These are phyloP conservation scores for Allolobophora icterica DNA, from an alignment of 2,888 invertebrate species.

Conservation along the genomic window DNA sequence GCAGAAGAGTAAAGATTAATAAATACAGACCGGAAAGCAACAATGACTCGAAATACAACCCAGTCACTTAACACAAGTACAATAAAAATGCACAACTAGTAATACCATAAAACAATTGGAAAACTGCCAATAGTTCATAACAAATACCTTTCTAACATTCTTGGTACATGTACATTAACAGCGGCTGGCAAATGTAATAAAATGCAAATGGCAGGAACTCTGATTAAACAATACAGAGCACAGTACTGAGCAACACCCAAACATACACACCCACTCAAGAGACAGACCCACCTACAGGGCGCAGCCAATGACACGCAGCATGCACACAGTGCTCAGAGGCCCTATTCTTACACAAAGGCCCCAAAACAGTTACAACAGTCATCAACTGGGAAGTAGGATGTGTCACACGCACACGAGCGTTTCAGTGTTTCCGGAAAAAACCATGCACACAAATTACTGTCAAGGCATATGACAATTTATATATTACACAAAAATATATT, in stretches of 20 bases:
- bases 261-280: conserved; percentile 4
- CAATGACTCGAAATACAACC: neutral
- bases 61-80: too few relatives aligned
- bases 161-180: neutral
- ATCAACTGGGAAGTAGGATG: neutral
- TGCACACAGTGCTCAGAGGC: neutral
- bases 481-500: neutral
- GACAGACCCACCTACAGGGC: neutral
- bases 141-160: neutral
- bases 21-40: neutral
- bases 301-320: neutral
- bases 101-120: neutral
- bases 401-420: too few relatives aligned
- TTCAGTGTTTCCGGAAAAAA: neutral
- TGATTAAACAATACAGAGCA: neutral
- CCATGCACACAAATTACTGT: neutral
- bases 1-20: too few relatives aligned
- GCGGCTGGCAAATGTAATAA: neutral
- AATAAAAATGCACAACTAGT: too few relatives aligned
- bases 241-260: neutral
- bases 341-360: neutral
- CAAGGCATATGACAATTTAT: neutral
- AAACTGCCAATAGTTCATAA: neutral
- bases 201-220: neutral
- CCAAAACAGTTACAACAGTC: neutral